Evolutionary conservation across 2,113 vertebrate species (phyloP).

Genomic region (Sminthopsis crassicaudata): DNA sequence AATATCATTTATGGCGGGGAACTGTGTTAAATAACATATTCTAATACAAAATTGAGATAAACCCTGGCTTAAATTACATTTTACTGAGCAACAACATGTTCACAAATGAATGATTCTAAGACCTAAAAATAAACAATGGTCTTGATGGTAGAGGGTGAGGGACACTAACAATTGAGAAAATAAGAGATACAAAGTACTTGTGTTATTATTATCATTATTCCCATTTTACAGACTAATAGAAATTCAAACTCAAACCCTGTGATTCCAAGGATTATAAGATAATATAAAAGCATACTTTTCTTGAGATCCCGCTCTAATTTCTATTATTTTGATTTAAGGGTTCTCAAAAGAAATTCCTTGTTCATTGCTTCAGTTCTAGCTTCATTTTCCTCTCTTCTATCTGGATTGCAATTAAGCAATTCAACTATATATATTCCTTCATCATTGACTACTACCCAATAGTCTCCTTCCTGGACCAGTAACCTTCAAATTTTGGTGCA

Average conservation of each 20-base stretch:
- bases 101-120: neutral
- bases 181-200: neutral
- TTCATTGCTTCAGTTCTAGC: neutral
- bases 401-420: neutral
- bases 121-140: neutral
- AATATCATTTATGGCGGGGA: neutral
- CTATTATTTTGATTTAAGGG: constrained; percentile 6
- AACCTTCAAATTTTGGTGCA: neutral
- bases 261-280: neutral
- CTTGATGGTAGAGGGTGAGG: neutral
- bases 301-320: constrained; percentile 47
- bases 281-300: neutral
- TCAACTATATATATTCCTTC: neutral
- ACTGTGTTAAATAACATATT: neutral
- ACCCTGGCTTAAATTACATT: neutral
- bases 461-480: neutral
- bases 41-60: neutral
- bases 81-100: neutral
- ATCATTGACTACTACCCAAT: neutral
- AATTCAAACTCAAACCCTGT: neutral
- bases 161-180: neutral
- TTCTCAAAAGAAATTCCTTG: neutral
- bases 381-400: neutral
- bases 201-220: neutral
- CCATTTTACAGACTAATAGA: neutral